Evolutionary conservation across 2,797 vertebrate species (phyloP), one percentile per base, ranked within the genome.

Genomic region (Tadarida brasiliensis): DNA sequence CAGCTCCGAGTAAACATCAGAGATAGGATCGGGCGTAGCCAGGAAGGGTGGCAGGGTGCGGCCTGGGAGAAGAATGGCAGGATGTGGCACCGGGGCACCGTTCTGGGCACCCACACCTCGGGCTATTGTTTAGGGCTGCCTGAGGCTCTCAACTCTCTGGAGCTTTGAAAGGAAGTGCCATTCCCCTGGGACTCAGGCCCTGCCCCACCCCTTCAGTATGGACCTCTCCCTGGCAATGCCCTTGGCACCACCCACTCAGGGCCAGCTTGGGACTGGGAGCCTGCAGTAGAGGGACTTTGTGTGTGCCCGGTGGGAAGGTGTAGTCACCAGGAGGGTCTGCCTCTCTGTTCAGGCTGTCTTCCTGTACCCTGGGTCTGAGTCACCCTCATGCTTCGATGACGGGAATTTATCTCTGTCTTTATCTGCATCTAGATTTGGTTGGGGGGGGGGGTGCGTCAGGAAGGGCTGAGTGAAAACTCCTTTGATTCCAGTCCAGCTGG

Each of bases 1-100:
- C 90, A 95, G 89, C 92, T 91, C 33, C 0, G 82, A 96, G 83
- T 95, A 97, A 65, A 89, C 7, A 56, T 87, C 95, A 94, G 93
- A 97, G 98, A 98, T 98, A 98, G 98, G 97, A 98, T 98, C 97
- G 28, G 96, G 95, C 81, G 98, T 93, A 67, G 97, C 98, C 98
- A 98, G 98, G 98, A 99, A 99, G 98, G 98, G 98, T 98, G 98
- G 98, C 98, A 98, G 97, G 97, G 97, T 97, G 97, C 96, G 61
- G 98, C 96, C 91, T 94, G 61, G 84, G 59, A 96, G 96, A 98
- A 99, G 98, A 99, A 99, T 98, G 95, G 98, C 98, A 98, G 98
- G 98, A 98, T 98, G 95, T 98, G 98, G 98, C 95, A 96, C 54
- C 76, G 2, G 0, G 83, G 97, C 97, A 91, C 94, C 28, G 33